These are phyloP conservation scores for Polietes domitor DNA, from an alignment of 2,888 invertebrate species.

Conservation along the genomic window DNA sequence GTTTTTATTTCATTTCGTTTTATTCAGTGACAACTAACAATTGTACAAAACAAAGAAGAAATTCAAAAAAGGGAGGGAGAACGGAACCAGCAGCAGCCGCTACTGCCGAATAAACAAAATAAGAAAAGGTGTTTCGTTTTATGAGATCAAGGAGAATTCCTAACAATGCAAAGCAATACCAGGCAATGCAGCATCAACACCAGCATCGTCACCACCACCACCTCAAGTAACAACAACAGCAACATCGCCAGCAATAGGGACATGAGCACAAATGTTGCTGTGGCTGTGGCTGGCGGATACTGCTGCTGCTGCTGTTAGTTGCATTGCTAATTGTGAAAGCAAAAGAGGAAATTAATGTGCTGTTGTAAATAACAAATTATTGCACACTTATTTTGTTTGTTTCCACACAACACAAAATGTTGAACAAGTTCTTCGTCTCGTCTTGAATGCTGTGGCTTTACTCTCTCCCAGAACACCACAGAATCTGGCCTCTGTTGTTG, in stretches of 20 bases:
- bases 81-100: not conserved
- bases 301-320: constrained; percentile 48
- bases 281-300: constrained; percentile 38
- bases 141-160: constrained; percentile 33
- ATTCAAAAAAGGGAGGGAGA: not conserved
- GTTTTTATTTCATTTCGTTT: constrained; percentile 23
- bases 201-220: not conserved
- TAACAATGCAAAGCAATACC: constrained; percentile 12
- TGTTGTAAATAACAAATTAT: constrained; percentile 71
- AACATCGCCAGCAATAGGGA: not conserved
- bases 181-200: constrained; percentile 24
- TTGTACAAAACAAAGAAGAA: constrained; percentile 37
- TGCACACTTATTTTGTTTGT: constrained; percentile 70
- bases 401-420: constrained; percentile 54
- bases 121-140: constrained; percentile 36
- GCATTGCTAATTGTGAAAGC: constrained; percentile 67
- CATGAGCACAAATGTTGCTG: not conserved
- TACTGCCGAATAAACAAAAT: not conserved
- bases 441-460: not conserved
- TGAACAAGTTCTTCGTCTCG: constrained; percentile 60
- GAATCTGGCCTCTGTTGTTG: constrained; percentile 49
- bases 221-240: not conserved
- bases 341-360: constrained; percentile 70
- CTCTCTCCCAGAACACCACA: constrained; percentile 3
- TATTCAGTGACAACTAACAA: constrained; percentile 38